Evolutionary conservation across 2,113 vertebrate genomes (phyloP).

Genomic region (Leptodactylus fuscus): DNA sequence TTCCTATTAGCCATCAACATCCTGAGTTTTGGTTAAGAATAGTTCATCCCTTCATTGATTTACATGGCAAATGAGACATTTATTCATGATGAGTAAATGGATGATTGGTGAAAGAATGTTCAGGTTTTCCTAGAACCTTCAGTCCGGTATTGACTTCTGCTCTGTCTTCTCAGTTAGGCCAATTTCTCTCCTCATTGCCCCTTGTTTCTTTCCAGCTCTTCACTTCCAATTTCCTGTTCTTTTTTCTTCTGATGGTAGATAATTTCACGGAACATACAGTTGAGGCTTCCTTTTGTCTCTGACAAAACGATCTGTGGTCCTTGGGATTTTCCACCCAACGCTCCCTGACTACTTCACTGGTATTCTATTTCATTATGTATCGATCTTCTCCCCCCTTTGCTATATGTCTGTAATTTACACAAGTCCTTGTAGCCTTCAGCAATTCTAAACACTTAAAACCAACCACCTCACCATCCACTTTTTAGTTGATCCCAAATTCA

Average conservation of each 20-base stretch:
- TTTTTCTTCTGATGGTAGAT: constrained; percentile 67
- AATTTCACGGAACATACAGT: constrained; percentile 73
- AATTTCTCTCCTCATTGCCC: constrained; percentile 66
- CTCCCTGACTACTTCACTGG: constrained; percentile 79
- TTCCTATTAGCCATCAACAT: constrained; percentile 25
- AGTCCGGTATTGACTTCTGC: neutral
- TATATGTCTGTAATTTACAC: constrained; percentile 83
- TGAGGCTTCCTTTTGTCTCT: constrained; percentile 80
- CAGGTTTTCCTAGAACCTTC: neutral
- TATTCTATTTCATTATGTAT: constrained; percentile 85
- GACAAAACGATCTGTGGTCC: constrained; percentile 80
- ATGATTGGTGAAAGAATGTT: neutral
- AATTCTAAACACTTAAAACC: constrained; percentile 78
- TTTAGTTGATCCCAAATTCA: constrained; percentile 36
- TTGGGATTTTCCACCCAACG: constrained; percentile 81
- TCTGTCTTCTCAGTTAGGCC: constrained; percentile 51
- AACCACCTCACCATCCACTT: constrained; percentile 65
- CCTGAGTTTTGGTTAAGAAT: neutral
- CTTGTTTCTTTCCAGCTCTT: constrained; percentile 27
- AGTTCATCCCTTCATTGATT: neutral
- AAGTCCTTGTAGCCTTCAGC: constrained; percentile 79
- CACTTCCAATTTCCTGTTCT: constrained; percentile 50
- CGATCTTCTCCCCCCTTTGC: constrained; percentile 78
- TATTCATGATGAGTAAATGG: neutral
- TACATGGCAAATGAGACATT: neutral